Base-by-base conservation (phyloP, 1,140 invertebrate genomes). In the Sweltsa coloradensis region DNA sequence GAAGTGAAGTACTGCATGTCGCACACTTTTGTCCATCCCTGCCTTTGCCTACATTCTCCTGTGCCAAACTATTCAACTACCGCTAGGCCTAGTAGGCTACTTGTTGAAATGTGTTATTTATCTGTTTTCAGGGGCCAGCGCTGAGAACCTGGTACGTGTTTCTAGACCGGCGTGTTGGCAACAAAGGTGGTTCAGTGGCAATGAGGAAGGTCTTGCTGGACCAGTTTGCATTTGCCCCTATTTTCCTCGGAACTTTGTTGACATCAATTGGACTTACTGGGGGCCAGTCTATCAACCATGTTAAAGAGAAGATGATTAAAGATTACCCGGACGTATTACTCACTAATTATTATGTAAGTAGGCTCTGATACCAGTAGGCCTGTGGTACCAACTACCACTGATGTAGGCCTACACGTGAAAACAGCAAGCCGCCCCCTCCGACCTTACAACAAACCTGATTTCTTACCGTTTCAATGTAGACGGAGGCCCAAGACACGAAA, bases 171-270 rank as follows among this genome's bases (percentile, higher is more conserved):
- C 42, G 56, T n/a, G 55, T 63, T 44, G 55, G 43, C 41, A 39
- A 53, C 18, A 45, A 53, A 4, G 54, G 52, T 11, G 46, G 47
- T 9, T 46, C 45, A n/a, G 53, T 34, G 16, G 51, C 62, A 6
- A 16, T 66, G 2, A 60, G 61, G 49, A 68, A 66, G 53, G 59
- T 68, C 41, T 53, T 57, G 4, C 39, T 56, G 22, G 68, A 70
- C 53, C 68, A 70, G 54, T 49, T 41, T 3, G 6, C 63, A 3
- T 65, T 69, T 56, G 65, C 67, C 9, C 67, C 67, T 34, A 50
- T 53, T n/a, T 65, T 69, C 49, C 42, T 68, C 14, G 54, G 54
- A 13, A 51, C 52, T 41, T 68, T 70, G 51, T 42, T 70, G 3
- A 49, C 41, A 3, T 39, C 58, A 7, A 56, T 67, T 51, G 60